Base-by-base conservation (phyloP, 2,888 invertebrate genomes). In the Biston betularia region DNA sequence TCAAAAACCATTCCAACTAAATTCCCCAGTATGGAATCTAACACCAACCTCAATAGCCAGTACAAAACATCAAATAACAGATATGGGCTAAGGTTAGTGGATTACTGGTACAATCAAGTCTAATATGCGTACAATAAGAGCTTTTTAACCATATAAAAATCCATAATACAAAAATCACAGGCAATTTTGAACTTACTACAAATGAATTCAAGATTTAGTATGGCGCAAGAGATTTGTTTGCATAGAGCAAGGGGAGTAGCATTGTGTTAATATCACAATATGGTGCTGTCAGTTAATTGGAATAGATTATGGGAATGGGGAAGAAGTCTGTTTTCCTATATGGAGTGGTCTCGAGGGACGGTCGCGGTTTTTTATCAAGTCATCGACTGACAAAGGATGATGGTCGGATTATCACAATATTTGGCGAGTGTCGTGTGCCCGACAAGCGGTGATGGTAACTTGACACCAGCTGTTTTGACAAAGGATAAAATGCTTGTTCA, bases 261-360 rank as follows among this genome's bases (percentile, higher is more conserved):
- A 90, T 93, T 93, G 93, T 93, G 90, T 90, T 93, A 91, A 88
- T 92, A 91, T 89, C 85, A 93, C 93, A 92, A 93, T 93, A 93
- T 92, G 93, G 87, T 84, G 86, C 92, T 93, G 93, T 93, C 93
- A 93, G 91, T 93, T 93, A 93, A 93, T 93, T 93, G 93, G 93
- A 93, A 93, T 93, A 93, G 93, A 93, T 93, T 92, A 93, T 93
- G 93, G 93, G 93, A 93, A 92, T 89, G 82, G 89, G 89, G 87
- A 89, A 89, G 87, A 85, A 83, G 85, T 83, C 78, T 77, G 78
- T 82, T 81, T 83, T 83, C 79, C 78, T 79, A 74, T 76, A 77
- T 81, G 75, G 86, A 88, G 85, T 85, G 83, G 82, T 85, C 90
- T 86, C 87, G 81, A 74, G 91, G 93, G 93, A 89, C 83, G 85